phyloP scores from a whole-genome alignment of 2,113 vertebrate species.

The Rhinolophus ferrumequinum region DNA sequence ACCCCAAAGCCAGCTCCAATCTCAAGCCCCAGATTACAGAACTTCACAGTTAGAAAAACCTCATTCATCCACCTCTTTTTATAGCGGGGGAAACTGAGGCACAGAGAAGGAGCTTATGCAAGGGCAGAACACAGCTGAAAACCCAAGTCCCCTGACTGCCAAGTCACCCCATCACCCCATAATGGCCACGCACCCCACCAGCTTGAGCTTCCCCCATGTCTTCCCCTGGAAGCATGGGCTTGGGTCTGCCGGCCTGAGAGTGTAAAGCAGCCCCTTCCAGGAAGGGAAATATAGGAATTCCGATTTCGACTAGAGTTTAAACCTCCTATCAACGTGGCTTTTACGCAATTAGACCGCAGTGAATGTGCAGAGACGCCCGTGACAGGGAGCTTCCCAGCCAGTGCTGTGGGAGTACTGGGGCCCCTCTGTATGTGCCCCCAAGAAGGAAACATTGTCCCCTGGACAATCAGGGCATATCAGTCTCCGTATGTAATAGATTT shows the following conservation, averaged over 20 bases:
- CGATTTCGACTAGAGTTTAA: conserved; percentile 66
- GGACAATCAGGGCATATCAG: conserved; percentile 81
- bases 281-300: conserved; percentile 71
- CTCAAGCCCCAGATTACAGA: neutral
- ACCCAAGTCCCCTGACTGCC: neutral
- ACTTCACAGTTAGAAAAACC: neutral
- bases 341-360: conserved; percentile 80
- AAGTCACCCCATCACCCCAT: neutral
- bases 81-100: neutral
- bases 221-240: neutral
- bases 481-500: conserved; percentile 85
- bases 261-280: neutral
- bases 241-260: neutral
- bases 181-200: neutral
- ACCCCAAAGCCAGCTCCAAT: neutral
- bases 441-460: conserved; percentile 77
- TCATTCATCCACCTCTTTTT: neutral
- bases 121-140: neutral
- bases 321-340: conserved; percentile 77
- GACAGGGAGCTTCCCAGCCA: conserved; percentile 73
- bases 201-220: neutral
- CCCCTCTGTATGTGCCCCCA: conserved; percentile 79
- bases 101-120: neutral
- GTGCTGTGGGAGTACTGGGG: conserved; percentile 68
- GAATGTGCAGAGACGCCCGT: conserved; percentile 71